These are phyloP conservation scores for Telenomus remus DNA, from an alignment of 1,140 invertebrate genomes.

Conservation along the genomic window DNA sequence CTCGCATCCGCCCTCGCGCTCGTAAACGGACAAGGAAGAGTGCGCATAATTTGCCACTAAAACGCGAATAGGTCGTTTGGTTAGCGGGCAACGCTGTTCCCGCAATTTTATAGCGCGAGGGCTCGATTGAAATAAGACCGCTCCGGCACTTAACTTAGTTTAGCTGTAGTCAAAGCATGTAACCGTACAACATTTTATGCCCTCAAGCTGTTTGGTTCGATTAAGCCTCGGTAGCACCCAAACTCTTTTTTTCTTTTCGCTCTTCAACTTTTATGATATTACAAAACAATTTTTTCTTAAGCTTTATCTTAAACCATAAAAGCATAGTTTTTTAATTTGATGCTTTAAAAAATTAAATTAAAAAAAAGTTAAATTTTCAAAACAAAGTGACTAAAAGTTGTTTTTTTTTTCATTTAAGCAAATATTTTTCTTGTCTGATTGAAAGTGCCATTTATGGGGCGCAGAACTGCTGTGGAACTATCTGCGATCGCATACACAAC, in stretches of 20 bases:
- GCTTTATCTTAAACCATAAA: too few relatives aligned
- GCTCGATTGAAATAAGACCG: constrained; percentile 62
- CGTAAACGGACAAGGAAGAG: constrained; percentile 71
- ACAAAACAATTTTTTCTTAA: too few relatives aligned
- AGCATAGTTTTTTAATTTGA: too few relatives aligned
- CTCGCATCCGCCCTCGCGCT: constrained; percentile 55
- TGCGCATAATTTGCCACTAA: constrained; percentile 72
- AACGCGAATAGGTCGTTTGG: constrained; percentile 70
- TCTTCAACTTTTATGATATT: not conserved
- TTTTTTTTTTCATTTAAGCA: too few relatives aligned
- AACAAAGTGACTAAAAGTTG: too few relatives aligned
- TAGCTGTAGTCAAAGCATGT: constrained; percentile 37
- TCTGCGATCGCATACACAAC: constrained; percentile 3
- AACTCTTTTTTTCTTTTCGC: constrained; percentile 4
- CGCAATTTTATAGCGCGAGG: constrained; percentile 42
- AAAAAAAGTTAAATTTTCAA: too few relatives aligned
- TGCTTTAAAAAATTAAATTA: too few relatives aligned
- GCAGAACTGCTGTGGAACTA: too few relatives aligned
- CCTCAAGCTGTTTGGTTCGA: constrained; percentile 33
- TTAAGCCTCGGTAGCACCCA: constrained; percentile 28
- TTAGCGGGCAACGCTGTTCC: constrained; percentile 43
- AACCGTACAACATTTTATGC: constrained; percentile 47
- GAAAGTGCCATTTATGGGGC: too few relatives aligned
- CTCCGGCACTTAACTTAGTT: constrained; percentile 54
- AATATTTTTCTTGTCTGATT: too few relatives aligned